A percentile compares a stretch with the other conserved stretches of the same genome.
Evolutionary conservation across 2,888 invertebrate genomes (phyloP).

Genomic region (Pegoplata infirma): DNA sequence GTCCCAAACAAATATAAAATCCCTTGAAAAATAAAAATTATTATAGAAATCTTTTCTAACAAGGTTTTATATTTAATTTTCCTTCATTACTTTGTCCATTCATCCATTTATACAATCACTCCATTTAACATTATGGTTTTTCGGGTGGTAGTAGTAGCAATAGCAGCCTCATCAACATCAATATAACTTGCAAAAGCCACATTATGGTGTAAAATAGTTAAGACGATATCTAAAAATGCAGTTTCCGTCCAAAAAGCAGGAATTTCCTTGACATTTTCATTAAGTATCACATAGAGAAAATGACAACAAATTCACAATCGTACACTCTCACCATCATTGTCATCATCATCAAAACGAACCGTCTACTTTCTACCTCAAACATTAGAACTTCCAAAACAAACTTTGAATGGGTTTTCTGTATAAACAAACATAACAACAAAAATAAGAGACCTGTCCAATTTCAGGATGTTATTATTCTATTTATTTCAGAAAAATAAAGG

Average conservation of each 20-base stretch:
- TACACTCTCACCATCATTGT: background rate
- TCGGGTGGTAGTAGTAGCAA: conserved; percentile 24
- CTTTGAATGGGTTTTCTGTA: conserved; percentile 33
- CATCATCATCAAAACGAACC: conserved; percentile 50
- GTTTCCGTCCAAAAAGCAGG: conserved; percentile 75
- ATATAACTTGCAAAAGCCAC: conserved; percentile 29
- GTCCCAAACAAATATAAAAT: conserved; percentile 26
- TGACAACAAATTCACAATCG: conserved; percentile 38
- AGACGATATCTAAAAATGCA: conserved; percentile 72
- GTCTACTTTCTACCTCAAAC: conserved; percentile 36
- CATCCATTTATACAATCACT: conserved; percentile 46
- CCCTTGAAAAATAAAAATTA: background rate
- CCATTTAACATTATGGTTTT: conserved; percentile 33
- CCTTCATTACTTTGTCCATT: conserved; percentile 52
- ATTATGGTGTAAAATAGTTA: conserved; percentile 71
- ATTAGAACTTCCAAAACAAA: conserved; percentile 24
- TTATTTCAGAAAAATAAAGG: conserved; percentile 21
- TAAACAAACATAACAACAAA: background rate
- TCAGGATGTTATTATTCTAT: conserved; percentile 51
- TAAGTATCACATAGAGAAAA: conserved; percentile 67
- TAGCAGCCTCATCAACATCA: background rate
- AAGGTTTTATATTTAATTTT: too few species aligned
- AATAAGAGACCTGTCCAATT: conserved; percentile 44
- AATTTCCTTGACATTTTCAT: conserved; percentile 77
- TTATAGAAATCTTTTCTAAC: conserved; percentile 2